Percentiles rank a stretch among this genome's conserved stretches.
These are phyloP conservation scores for Chrysotoxum bicinctum DNA, from an alignment of 2,888 invertebrate genomes.

Conservation along the genomic window DNA sequence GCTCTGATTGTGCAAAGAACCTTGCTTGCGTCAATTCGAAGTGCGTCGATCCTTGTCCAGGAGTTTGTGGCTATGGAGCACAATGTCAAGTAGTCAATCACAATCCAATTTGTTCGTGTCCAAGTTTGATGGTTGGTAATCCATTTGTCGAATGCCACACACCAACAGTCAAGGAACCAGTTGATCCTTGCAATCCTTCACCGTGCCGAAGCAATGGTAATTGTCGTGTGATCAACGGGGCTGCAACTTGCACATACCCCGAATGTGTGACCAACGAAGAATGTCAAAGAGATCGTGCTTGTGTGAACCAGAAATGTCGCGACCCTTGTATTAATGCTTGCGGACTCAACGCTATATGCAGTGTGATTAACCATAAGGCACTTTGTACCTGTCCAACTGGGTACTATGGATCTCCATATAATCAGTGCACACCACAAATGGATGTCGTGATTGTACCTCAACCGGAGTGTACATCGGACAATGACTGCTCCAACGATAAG, in stretches of 20 bases:
- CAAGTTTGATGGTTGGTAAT: constrained; percentile 88
- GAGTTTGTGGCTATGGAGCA: constrained; percentile 90
- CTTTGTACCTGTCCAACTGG: constrained; percentile 91
- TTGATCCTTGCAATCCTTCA: constrained; percentile 91
- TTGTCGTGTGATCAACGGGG: constrained; percentile 87
- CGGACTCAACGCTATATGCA: constrained; percentile 91
- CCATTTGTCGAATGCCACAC: constrained; percentile 88
- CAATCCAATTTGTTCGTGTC: constrained; percentile 92
- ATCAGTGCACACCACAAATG: constrained; percentile 85
- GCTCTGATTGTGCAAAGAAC: constrained; percentile 89
- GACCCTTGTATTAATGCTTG: constrained; percentile 93
- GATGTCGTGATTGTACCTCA: constrained; percentile 83
- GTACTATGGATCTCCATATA: constrained; percentile 89
- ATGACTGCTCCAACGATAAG: constrained; percentile 91
- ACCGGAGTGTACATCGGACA: constrained; percentile 89
- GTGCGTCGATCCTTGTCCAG: constrained; percentile 91
- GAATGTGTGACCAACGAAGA: constrained; percentile 95
- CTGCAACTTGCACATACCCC: constrained; percentile 90
- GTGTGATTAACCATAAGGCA: constrained; percentile 90
- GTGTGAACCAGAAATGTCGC: constrained; percentile 90
- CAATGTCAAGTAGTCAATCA: constrained; percentile 91
- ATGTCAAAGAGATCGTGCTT: constrained; percentile 90
- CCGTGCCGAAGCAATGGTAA: constrained; percentile 92
- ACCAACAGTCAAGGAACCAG: constrained; percentile 78
- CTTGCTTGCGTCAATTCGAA: constrained; percentile 90